Conservation (phyloP, 2,888 invertebrate species). For the Conchocele bisecta region DNA sequence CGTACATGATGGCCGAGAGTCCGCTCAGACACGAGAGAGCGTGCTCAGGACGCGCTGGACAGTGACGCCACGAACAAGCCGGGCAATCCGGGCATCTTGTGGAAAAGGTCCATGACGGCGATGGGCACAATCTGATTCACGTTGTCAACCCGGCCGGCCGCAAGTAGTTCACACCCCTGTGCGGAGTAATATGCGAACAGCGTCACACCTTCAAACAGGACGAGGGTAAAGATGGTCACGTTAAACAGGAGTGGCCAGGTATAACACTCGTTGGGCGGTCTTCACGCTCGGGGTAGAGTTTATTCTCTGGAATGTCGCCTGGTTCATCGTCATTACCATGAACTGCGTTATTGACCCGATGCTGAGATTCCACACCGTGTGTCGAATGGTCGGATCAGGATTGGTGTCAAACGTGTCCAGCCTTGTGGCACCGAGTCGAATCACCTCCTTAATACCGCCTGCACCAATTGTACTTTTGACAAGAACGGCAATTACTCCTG, state of each 20-base stretch:
- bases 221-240: slow-evolving; percentile 18
- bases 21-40: slow-evolving; percentile 42
- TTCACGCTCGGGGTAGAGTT: slow-evolving; percentile 22
- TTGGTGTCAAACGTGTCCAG: slow-evolving; percentile 13
- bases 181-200: slow-evolving; percentile 32
- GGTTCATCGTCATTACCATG: slow-evolving; percentile 24
- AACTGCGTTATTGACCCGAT: slow-evolving; percentile 19
- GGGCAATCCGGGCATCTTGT: slow-evolving; percentile 32
- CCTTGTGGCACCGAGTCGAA: slow-evolving; percentile 2
- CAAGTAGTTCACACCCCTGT: slow-evolving; percentile 44
- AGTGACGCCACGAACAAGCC: slow-evolving; percentile 46
- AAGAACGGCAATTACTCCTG: slow-evolving; percentile 28
- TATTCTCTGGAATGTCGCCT: slow-evolving; percentile 29
- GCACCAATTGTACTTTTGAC: slow-evolving; percentile 16
- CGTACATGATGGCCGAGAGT: slow-evolving; percentile 41
- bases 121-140: slow-evolving; percentile 37
- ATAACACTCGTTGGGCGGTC: slow-evolving; percentile 17
- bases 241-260: slow-evolving; percentile 26
- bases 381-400: slow-evolving; percentile 35
- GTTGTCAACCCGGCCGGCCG: slow-evolving; percentile 27
- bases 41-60: slow-evolving; percentile 45
- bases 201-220: slow-evolving; percentile 30
- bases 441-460: not conserved
- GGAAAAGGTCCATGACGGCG: slow-evolving; percentile 38
- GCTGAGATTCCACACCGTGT: slow-evolving; percentile 34